These are phyloP conservation scores for Lasioglossum pauxillum DNA, from an alignment of 2,888 invertebrate species.

Conservation along the genomic window DNA sequence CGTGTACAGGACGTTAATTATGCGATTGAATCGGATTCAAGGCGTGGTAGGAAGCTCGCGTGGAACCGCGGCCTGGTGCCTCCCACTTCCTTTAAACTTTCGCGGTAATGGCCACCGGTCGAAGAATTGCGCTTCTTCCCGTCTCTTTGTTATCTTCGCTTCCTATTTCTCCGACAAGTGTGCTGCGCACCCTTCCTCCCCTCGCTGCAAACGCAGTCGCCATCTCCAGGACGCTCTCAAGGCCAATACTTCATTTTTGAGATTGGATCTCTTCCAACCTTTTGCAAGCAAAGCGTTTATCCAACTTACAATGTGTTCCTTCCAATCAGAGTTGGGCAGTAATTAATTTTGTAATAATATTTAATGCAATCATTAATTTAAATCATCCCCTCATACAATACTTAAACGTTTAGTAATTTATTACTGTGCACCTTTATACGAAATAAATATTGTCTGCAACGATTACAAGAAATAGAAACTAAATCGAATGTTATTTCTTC, in stretches of 20 bases:
- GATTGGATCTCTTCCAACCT: not conserved
- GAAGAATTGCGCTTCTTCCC: slow-evolving; percentile 11
- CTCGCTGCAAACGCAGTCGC: not conserved
- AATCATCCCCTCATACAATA: no score
- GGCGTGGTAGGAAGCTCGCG: slow-evolving; percentile 7
- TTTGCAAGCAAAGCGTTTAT: not conserved
- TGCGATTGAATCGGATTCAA: slow-evolving; percentile 43
- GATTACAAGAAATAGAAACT: no score
- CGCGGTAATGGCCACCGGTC: slow-evolving; percentile 21
- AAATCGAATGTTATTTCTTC: no score
- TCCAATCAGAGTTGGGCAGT: no score
- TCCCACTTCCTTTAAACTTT: slow-evolving; percentile 16
- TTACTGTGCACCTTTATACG: no score
- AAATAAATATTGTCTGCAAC: no score
- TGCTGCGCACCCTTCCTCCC: not conserved
- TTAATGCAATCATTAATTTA: no score
- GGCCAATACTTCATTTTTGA: not conserved
- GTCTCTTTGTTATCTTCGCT: slow-evolving; percentile 16
- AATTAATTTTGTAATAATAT: no score
- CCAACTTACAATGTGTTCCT: no score
- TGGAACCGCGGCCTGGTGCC: slow-evolving; percentile 12
- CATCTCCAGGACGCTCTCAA: not conserved
- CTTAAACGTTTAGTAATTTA: no score
- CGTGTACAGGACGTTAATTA: slow-evolving; percentile 38
- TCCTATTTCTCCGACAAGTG: not conserved